A percentile compares a stretch with the other conserved stretches of the same genome.
These are phyloP conservation scores for Amiota communis DNA, from an alignment of 2,888 invertebrate species.

Conservation along the genomic window DNA sequence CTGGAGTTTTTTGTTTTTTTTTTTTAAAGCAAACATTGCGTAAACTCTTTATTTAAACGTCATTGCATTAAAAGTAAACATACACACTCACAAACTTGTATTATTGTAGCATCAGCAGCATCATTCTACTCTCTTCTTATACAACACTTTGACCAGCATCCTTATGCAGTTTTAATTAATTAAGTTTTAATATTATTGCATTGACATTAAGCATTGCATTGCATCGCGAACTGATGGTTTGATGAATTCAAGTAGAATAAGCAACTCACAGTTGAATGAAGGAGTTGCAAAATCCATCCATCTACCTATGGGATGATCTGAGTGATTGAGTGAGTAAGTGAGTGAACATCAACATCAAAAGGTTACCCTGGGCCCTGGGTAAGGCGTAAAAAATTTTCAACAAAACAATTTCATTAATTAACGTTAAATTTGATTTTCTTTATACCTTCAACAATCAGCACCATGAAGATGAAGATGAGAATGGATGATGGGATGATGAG, in stretches of 20 bases:
- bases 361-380: neutral
- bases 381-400: slow-evolving; percentile 28
- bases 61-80: slow-evolving; percentile 52
- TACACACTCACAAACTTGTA: slow-evolving; percentile 10
- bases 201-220: slow-evolving; percentile 56
- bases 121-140: neutral
- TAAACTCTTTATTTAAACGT: slow-evolving; percentile 58
- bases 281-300: too few relatives aligned
- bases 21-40: slow-evolving; percentile 61
- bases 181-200: slow-evolving; percentile 66
- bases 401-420: slow-evolving; percentile 55
- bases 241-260: neutral
- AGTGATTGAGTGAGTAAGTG: too few relatives aligned
- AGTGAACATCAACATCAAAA: slow-evolving; percentile 5
- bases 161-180: slow-evolving; percentile 62
- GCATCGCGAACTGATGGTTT: slow-evolving; percentile 43
- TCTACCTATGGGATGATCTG: too few relatives aligned
- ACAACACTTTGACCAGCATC: slow-evolving; percentile 21
- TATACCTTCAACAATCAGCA: slow-evolving; percentile 45
- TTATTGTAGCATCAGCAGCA: neutral
- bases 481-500: slow-evolving; percentile 2
- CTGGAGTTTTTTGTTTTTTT: slow-evolving; percentile 46
- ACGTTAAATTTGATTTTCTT: slow-evolving; percentile 49
- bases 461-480: slow-evolving; percentile 42
- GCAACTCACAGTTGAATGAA: too few relatives aligned